phyloP scores from a whole-genome alignment of 2,888 invertebrate species.

The Agonopterix heracliana region DNA sequence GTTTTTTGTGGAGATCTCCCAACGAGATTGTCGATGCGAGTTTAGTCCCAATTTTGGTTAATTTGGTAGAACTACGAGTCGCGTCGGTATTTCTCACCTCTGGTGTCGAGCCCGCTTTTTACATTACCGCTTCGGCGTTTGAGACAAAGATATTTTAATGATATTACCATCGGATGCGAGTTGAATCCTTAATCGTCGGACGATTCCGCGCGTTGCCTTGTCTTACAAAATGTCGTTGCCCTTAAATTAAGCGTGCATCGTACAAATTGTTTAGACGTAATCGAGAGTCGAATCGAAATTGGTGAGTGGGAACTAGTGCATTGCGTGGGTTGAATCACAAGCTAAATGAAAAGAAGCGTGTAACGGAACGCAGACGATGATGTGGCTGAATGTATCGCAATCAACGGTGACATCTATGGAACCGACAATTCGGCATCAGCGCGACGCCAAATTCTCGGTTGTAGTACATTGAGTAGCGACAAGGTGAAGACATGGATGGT shows the following conservation, averaged over 20 bases:
- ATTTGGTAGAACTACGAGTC: constrained; percentile 47
- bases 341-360: constrained; percentile 65
- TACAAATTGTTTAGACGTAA: constrained; percentile 68
- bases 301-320: constrained; percentile 64
- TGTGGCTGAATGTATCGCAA: constrained; percentile 46
- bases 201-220: constrained; percentile 49
- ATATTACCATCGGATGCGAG: constrained; percentile 69
- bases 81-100: constrained; percentile 68
- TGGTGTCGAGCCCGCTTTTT: constrained; percentile 60
- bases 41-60: constrained; percentile 48
- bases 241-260: constrained; percentile 66
- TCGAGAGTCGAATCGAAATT: constrained; percentile 58
- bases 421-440: constrained; percentile 37
- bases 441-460: constrained; percentile 33
- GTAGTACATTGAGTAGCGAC: constrained; percentile 29
- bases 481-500: constrained; percentile 29
- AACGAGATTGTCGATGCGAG: constrained; percentile 27
- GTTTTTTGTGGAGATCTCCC: constrained; percentile 26
- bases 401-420: constrained; percentile 52
- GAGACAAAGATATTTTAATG: constrained; percentile 75
- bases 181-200: constrained; percentile 68
- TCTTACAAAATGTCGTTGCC: constrained; percentile 63
- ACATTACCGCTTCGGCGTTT: constrained; percentile 59
- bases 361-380: constrained; percentile 46
- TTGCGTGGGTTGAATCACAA: constrained; percentile 68